Evolutionary conservation across 37 sponge, comb jelly and placozoan genomes (phyloP).

Genomic region (Crambe crambe): DNA sequence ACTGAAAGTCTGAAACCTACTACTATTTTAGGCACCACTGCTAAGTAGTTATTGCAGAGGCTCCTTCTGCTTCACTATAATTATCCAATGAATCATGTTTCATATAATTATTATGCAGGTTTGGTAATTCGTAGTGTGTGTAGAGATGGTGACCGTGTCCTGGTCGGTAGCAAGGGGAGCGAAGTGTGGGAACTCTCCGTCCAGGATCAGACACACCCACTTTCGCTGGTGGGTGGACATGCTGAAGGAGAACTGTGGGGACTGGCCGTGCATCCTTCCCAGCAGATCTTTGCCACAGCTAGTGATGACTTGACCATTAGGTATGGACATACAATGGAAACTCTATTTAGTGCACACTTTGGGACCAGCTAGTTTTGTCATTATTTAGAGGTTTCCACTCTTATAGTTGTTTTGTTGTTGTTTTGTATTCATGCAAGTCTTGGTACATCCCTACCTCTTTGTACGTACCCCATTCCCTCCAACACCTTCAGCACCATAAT

Average conservation of each 20-base stretch:
- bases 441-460: too few relatives aligned
- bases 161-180: conserved; percentile 89
- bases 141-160: conserved; percentile 78
- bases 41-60: background rate
- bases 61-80: background rate
- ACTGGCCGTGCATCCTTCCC: conserved; percentile 80
- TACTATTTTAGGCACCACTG: too few relatives aligned
- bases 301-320: conserved; percentile 82
- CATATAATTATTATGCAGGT: conserved; percentile 37
- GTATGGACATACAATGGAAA: too few relatives aligned
- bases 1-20: too few relatives aligned
- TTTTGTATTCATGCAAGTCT: background rate
- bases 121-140: conserved; percentile 79
- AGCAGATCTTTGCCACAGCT: conserved; percentile 85
- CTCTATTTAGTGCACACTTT: too few relatives aligned
- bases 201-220: conserved; percentile 63
- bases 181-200: conserved; percentile 82
- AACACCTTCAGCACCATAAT: too few relatives aligned
- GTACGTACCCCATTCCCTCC: too few relatives aligned
- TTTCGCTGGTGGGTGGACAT: conserved; percentile 71
- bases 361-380: too few relatives aligned
- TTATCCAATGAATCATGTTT: too few relatives aligned
- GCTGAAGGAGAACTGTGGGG: conserved; percentile 97
- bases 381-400: background rate
- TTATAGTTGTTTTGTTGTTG: background rate